Base-by-base conservation (phyloP, 2,888 invertebrate species). In the Microchrysa polita region DNA sequence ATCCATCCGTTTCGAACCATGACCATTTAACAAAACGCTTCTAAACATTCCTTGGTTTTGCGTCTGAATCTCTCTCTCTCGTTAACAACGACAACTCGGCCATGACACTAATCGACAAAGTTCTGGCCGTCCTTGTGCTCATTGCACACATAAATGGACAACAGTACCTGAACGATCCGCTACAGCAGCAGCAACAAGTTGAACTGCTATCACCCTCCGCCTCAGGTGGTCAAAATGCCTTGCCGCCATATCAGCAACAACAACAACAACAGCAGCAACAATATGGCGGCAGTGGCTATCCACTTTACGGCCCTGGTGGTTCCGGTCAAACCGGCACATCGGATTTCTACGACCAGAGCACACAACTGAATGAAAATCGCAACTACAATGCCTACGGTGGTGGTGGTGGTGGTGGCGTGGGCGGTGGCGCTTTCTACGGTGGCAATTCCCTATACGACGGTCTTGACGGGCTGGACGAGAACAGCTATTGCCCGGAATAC, bases 401-500 rank as follows among this genome's bases (percentile, higher is more conserved):
- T 40, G 69, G 27, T 42, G 0, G 9, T 7, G 44, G 53, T 52
- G 71, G 34, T 48, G n/a, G n/a, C n/a, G n/a, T n/a, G n/a, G n/a
- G n/a, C n/a, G n/a, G n/a, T n/a, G n/a, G n/a, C n/a, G n/a, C n/a
- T n/a, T n/a, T n/a, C n/a, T n/a, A n/a, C n/a, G n/a, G n/a, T n/a
- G 27, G 27, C 7, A 75, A 73, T 20, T 40, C 2, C 1, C 22
- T 65, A 23, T 27, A 40, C 12, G 55, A 59, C 34, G 72, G 53
- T 7, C 18, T 74, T 4, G 77, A 76, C 71, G 75, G 71, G 0
- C 79, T 77, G 80, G 86, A 80, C 77, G 83, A 83, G 59, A 81
- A 82, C 23, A 81, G 82, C 76, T 84, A 81, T 67, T 97, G 97
- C 84, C 97, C 96, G 0, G 90, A 92, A 71, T 89, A 94, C 82